Conservation (phyloP, 2,797 vertebrate species). For the Spinus olivaceus region DNA sequence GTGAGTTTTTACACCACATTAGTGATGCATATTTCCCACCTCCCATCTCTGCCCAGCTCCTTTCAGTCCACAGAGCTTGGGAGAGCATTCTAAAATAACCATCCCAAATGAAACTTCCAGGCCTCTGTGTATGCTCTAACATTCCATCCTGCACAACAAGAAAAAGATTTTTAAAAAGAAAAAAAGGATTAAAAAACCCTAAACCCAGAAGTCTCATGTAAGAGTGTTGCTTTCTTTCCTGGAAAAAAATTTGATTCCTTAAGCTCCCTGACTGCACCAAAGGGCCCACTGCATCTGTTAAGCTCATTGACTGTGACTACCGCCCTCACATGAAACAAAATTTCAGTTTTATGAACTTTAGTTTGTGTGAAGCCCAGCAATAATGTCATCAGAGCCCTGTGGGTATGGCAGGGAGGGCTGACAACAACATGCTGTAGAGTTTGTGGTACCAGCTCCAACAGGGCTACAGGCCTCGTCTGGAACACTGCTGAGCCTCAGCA, state of each 20-base stretch:
- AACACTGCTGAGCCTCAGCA: neutral
- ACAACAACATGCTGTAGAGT: neutral
- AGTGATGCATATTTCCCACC: neutral
- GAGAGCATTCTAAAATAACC: neutral
- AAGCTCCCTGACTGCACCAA: neutral
- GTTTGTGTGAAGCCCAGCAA: conserved; percentile 10
- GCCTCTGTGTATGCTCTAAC: neutral
- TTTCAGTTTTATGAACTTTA: conserved; percentile 4
- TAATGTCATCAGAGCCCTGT: neutral
- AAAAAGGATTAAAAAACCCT: accelerated
- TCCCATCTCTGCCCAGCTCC: neutral
- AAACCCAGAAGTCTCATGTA: neutral
- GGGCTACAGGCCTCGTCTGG: neutral
- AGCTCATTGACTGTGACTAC: conserved; percentile 23
- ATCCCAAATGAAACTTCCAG: neutral
- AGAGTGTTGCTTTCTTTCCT: neutral
- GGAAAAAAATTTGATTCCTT: neutral
- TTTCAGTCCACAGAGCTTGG: neutral
- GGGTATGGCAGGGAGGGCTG: neutral
- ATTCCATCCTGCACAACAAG: neutral
- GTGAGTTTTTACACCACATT: neutral
- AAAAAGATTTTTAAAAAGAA: neutral
- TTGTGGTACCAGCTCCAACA: neutral
- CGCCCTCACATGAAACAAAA: neutral
- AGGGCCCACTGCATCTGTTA: conserved; percentile 6